Conservation (phyloP, 1,140 invertebrate genomes). For the Cydia splendana region DNA sequence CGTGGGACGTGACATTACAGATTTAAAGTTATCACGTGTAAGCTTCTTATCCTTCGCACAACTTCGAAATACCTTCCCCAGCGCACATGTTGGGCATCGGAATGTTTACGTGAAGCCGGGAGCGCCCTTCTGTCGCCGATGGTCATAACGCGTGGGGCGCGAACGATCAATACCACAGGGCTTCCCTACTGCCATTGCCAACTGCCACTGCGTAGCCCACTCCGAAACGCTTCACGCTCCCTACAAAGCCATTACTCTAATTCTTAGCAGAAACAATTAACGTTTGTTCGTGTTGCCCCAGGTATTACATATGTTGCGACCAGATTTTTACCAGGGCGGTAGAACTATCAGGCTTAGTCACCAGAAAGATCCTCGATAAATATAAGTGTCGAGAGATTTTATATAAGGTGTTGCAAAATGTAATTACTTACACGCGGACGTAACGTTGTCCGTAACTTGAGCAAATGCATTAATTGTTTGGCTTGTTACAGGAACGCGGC, state of each 20-base stretch:
- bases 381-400: conserved; percentile 6
- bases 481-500: not conserved
- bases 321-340: not conserved
- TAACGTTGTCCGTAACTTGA: conserved; percentile 20
- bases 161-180: conserved; percentile 69
- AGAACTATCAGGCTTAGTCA: not conserved
- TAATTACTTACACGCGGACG: conserved; percentile 23
- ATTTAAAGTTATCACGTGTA: conserved; percentile 28
- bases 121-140: conserved; percentile 69
- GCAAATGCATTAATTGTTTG: conserved; percentile 27
- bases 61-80: conserved; percentile 31
- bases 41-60: conserved; percentile 19
- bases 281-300: not conserved
- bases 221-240: conserved; percentile 48
- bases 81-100: conserved; percentile 52
- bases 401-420: conserved; percentile 19
- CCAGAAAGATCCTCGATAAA: conserved; percentile 19
- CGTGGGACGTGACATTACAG: conserved; percentile 12
- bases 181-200: conserved; percentile 54
- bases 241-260: conserved; percentile 39
- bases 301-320: not conserved
- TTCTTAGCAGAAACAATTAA: conserved; percentile 34
- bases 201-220: conserved; percentile 44
- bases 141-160: conserved; percentile 65
- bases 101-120: conserved; percentile 58